A percentile compares a stretch with the other conserved stretches of the same genome.
Conservation (phyloP, 2,888 invertebrate species). For the Trachelus tabidus region DNA sequence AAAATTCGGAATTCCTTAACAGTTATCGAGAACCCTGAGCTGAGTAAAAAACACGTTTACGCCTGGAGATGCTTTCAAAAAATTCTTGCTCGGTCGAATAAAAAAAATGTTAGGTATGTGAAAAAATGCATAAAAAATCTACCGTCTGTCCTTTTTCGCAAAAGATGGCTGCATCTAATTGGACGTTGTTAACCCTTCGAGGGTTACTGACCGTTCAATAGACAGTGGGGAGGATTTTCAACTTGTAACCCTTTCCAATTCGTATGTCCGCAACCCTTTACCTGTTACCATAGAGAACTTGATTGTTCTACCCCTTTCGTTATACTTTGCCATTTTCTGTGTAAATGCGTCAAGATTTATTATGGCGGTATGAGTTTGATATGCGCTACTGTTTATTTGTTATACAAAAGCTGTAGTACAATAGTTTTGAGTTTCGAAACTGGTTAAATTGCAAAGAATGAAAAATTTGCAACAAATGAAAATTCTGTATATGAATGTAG, state of each 20-base stretch:
- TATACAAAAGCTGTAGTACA: neutral
- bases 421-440: neutral
- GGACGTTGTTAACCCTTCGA: conserved; percentile 25
- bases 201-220: conserved; percentile 17
- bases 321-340: neutral
- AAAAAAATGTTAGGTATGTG: neutral
- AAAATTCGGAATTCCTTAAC: neutral
- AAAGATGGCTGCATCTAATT: conserved; percentile 40
- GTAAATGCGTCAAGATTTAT: neutral
- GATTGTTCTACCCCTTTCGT: conserved; percentile 16
- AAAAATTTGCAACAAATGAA: neutral
- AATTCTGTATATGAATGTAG: neutral
- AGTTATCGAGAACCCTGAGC: neutral
- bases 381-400: neutral
- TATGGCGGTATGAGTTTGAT: neutral
- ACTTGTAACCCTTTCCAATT: conserved; percentile 26
- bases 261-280: conserved; percentile 33
- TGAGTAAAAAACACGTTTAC: neutral
- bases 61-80: neutral
- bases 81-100: neutral
- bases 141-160: conserved; percentile 11
- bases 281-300: conserved; percentile 30
- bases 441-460: neutral
- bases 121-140: conserved; percentile 38
- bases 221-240: conserved; percentile 21